Conservation (phyloP, 2,888 invertebrate species). For the Morpho achilles region DNA sequence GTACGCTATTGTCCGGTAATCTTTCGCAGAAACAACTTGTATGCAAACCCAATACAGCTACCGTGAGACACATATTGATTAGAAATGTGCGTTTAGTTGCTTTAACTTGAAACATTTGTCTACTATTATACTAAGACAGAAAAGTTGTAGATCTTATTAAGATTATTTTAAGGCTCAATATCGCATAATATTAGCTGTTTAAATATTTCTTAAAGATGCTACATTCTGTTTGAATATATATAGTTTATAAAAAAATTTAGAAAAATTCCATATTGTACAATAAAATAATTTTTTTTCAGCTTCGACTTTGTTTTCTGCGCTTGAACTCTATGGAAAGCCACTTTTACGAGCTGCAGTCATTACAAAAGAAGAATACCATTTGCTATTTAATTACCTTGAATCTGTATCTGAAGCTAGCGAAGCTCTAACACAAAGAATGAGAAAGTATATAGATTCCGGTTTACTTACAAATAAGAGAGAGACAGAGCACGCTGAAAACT, state of each 20-base stretch:
- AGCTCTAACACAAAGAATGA: conserved; percentile 68
- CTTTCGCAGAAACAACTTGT: conserved; percentile 70
- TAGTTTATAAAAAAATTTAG: too few species aligned
- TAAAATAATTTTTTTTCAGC: conserved; percentile 40
- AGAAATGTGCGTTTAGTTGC: conserved; percentile 17
- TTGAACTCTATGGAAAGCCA: conserved; percentile 82
- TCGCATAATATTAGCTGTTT: background rate
- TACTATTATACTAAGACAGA: background rate
- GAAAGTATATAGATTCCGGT: conserved; percentile 73
- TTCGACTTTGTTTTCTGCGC: conserved; percentile 78
- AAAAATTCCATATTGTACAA: too few species aligned
- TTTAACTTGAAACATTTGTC: background rate
- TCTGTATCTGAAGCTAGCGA: conserved; percentile 73
- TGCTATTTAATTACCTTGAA: conserved; percentile 74
- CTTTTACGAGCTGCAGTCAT: conserved; percentile 73
- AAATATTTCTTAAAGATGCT: too few species aligned
- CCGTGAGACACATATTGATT: conserved; percentile 56
- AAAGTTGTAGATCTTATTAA: background rate
- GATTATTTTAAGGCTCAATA: background rate
- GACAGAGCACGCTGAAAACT: conserved; percentile 36
- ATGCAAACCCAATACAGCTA: conserved; percentile 54
- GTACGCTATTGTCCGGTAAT: conserved; percentile 71
- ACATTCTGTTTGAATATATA: too few species aligned
- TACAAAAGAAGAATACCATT: conserved; percentile 73
- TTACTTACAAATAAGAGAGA: conserved; percentile 51